A percentile compares a stretch with the other conserved stretches of the same genome.
These are phyloP conservation scores for Saguinus imperator DNA, from an alignment of 2,113 vertebrate genomes.

Conservation along the genomic window DNA sequence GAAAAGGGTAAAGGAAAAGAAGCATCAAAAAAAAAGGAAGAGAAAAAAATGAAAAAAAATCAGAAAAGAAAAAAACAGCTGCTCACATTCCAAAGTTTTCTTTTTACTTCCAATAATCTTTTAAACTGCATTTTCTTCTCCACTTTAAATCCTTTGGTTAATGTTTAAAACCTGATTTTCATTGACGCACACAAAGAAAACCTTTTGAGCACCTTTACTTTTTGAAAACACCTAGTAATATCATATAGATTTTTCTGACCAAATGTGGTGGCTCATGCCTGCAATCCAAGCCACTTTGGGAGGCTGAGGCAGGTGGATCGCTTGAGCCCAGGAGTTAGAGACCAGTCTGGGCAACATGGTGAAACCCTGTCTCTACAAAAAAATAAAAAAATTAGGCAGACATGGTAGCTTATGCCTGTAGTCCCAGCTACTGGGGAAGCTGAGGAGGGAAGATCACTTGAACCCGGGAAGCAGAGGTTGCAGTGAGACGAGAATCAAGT, in stretches of 20 bases:
- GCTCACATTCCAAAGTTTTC: neutral
- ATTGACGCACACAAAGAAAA: neutral
- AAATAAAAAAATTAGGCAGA: too few relatives aligned
- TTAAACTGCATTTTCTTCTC: conserved; percentile 8
- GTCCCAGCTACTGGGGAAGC: too few relatives aligned
- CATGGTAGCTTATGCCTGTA: too few relatives aligned
- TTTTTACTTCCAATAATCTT: neutral
- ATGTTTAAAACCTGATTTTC: neutral
- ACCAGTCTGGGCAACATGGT: too few relatives aligned
- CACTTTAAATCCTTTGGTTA: neutral
- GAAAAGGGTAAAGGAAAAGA: neutral
- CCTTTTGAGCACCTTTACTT: neutral
- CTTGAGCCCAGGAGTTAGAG: too few relatives aligned
- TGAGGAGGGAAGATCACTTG: too few relatives aligned
- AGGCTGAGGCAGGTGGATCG: too few relatives aligned
- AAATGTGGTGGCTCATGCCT: too few relatives aligned
- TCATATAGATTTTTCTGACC: neutral
- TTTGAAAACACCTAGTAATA: neutral
- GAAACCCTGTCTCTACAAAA: too few relatives aligned
- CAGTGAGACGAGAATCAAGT: too few relatives aligned
- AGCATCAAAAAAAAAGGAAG: neutral
- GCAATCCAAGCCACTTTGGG: too few relatives aligned
- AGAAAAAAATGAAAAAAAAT: neutral
- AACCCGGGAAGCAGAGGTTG: too few relatives aligned
- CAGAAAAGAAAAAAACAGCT: neutral